Percentiles rank a stretch among this genome's conserved stretches.
Evolutionary conservation across 2,888 invertebrate genomes (phyloP).

Genomic region (Teinopalpus imperialis): DNA sequence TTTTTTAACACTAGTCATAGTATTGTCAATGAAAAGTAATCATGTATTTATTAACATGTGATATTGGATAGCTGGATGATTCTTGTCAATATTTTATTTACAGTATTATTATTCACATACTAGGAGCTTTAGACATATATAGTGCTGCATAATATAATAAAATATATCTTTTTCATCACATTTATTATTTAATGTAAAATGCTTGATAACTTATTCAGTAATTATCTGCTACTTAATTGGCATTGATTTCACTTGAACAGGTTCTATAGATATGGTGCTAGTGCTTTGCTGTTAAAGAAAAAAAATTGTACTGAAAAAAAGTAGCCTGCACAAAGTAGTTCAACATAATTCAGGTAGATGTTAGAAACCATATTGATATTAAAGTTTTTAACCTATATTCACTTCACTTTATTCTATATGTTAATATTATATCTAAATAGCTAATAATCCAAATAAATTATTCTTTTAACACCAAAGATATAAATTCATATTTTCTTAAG

Average conservation of each 20-base stretch:
- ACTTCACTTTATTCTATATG: slow-evolving; percentile 2
- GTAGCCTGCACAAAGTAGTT: slow-evolving; percentile 50
- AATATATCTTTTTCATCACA: slow-evolving; percentile 18
- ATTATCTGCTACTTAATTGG: slow-evolving; percentile 47
- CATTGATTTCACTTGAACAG: slow-evolving; percentile 35
- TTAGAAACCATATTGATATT: slow-evolving; percentile 7
- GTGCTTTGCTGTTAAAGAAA: slow-evolving; percentile 57
- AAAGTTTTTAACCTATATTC: slow-evolving; percentile 5
- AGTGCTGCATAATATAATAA: slow-evolving; percentile 1
- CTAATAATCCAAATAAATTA: slow-evolving; percentile 20
- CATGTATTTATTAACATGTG: slow-evolving; percentile 22
- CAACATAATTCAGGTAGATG: slow-evolving; percentile 6
- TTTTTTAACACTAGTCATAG: slow-evolving; percentile 59
- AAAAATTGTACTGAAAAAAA: slow-evolving; percentile 51
- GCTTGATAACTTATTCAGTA: slow-evolving; percentile 37
- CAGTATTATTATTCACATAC: slow-evolving; percentile 23
- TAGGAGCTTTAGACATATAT: slow-evolving; percentile 7
- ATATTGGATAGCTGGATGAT: slow-evolving; percentile 23
- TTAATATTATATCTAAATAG: slow-evolving; percentile 10
- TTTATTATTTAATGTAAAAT: slow-evolving; percentile 22
- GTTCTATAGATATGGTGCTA: slow-evolving; percentile 66
- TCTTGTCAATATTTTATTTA: slow-evolving; percentile 20
- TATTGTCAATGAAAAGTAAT: slow-evolving; percentile 29
- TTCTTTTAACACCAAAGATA: slow-evolving; percentile 45
- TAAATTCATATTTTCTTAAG: slow-evolving; percentile 34